phyloP scores from a whole-genome alignment of 2,797 vertebrate species.

The Lerista edwardsae region DNA sequence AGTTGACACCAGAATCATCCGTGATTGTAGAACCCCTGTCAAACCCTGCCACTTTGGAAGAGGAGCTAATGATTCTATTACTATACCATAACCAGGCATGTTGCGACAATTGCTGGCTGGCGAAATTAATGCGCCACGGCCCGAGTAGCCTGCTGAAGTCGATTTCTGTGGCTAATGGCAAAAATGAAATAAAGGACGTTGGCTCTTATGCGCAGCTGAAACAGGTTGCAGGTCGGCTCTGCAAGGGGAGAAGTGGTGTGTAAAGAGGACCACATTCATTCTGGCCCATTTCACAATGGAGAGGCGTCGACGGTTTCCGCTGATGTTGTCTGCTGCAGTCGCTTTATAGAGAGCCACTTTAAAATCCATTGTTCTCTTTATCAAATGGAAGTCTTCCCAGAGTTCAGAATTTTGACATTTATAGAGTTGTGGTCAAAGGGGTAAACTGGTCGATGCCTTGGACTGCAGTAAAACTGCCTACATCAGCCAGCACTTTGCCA shows the following conservation, averaged over 20 bases:
- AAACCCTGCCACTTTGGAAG: constrained; percentile 75
- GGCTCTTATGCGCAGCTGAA: constrained; percentile 31
- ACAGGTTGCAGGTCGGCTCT: constrained; percentile 39
- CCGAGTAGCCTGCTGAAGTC: constrained; percentile 54
- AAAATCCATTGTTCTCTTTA: constrained; percentile 5
- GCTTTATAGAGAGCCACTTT: constrained; percentile 37
- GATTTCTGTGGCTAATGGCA: constrained; percentile 55
- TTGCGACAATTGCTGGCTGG: constrained; percentile 59
- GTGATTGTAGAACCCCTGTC: constrained; percentile 75
- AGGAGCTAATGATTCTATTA: constrained; percentile 74
- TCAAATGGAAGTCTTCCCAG: constrained; percentile 34
- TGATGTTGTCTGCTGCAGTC: constrained; percentile 30
- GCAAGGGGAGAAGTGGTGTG: constrained; percentile 48
- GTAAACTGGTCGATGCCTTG: neutral
- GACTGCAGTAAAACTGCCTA: neutral
- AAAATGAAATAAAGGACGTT: constrained; percentile 34
- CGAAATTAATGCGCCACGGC: constrained; percentile 66
- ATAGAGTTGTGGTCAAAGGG: neutral
- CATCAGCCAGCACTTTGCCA: too few species aligned
- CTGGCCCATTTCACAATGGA: constrained; percentile 27
- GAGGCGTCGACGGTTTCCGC: constrained; percentile 27
- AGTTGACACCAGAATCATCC: constrained; percentile 81
- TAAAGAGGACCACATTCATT: constrained; percentile 34
- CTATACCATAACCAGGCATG: constrained; percentile 65
- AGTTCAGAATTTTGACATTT: neutral